Conservation (phyloP, 2,797 vertebrate genomes). For the Platalea minor region DNA sequence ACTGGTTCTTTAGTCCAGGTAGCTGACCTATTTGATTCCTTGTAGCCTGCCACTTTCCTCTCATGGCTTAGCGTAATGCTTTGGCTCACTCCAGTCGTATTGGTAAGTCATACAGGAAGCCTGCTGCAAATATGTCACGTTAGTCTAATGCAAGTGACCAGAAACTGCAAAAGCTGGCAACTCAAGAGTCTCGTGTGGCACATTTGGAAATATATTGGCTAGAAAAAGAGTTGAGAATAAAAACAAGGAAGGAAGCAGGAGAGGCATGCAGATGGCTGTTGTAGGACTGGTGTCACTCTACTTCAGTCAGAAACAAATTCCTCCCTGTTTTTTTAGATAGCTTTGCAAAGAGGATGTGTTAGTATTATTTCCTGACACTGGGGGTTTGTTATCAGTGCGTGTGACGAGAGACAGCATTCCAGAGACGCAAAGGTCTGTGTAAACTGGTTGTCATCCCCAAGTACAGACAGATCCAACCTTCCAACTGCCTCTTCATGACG, state of each 20-base stretch:
- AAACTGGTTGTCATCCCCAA: background rate
- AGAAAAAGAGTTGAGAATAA: background rate
- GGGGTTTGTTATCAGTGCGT: background rate
- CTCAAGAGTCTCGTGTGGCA: background rate
- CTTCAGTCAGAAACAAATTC: background rate
- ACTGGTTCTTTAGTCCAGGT: background rate
- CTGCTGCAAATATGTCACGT: background rate
- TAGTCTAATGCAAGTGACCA: background rate
- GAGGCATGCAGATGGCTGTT: background rate
- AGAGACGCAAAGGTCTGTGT: background rate
- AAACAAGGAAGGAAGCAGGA: slow-evolving; percentile 11
- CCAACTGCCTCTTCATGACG: background rate
- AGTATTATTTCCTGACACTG: background rate
- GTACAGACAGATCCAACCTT: background rate
- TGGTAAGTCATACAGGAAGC: background rate
- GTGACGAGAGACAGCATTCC: background rate
- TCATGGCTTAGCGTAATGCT: background rate
- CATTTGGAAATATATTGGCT: background rate
- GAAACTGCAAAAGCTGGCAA: background rate
- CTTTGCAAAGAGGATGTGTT: slow-evolving; percentile 7
- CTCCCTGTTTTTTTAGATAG: background rate
- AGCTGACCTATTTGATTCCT: background rate
- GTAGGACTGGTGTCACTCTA: background rate
- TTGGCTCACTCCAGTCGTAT: background rate
- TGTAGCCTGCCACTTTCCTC: background rate